Conservation (phyloP, 2,113 vertebrate species). For the Struthidea cinerea region DNA sequence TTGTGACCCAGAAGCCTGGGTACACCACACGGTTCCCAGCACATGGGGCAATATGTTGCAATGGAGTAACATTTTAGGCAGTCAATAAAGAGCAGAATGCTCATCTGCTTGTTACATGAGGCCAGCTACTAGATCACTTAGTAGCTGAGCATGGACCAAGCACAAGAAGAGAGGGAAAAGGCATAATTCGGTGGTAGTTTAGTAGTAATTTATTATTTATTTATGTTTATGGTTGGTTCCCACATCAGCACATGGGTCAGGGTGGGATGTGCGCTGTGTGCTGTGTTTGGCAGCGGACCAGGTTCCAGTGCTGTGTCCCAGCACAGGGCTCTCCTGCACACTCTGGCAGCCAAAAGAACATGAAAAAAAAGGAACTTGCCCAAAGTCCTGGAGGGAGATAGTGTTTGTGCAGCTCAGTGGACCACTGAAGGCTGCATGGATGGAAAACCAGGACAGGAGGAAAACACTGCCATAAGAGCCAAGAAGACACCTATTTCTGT, state of each 20-base stretch:
- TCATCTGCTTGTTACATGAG: not conserved
- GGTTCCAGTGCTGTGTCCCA: not conserved
- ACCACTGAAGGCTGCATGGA: not conserved
- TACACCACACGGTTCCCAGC: not conserved
- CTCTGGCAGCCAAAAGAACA: not conserved
- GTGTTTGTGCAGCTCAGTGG: not conserved
- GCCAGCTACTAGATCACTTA: not conserved
- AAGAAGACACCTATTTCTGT: not conserved
- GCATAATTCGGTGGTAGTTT: not conserved
- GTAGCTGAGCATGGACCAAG: not conserved
- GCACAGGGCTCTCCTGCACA: not conserved
- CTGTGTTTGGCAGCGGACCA: not conserved
- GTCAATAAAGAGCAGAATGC: not conserved
- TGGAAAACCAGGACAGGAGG: not conserved
- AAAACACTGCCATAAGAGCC: not conserved
- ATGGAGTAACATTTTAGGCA: not conserved
- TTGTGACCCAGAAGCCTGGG: not conserved
- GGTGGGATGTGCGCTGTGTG: accelerated
- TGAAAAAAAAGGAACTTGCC: not conserved
- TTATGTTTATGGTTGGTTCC: not conserved
- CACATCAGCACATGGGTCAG: accelerated
- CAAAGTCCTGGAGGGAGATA: not conserved
- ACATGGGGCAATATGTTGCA: not conserved
- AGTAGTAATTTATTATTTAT: not conserved
- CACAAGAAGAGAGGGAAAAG: not conserved